phyloP scores from a whole-genome alignment of 1,140 invertebrate genomes.

The Drosophila albomicans region DNA sequence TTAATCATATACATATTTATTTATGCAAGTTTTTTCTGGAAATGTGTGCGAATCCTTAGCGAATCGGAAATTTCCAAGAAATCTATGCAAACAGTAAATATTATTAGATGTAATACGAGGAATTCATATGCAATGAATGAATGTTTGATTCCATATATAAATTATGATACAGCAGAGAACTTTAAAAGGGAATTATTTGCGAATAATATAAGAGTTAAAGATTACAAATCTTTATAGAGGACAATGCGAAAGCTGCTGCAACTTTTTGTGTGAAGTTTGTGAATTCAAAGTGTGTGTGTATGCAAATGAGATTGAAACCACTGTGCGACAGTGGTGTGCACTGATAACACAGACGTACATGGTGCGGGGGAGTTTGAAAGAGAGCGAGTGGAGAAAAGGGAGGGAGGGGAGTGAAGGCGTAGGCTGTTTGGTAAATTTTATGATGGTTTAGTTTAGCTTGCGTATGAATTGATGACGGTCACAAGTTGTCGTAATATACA shows the following conservation, averaged over 20 bases:
- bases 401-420: not conserved
- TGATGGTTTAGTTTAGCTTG: constrained; percentile 20
- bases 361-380: not conserved
- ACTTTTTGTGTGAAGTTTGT: not conserved
- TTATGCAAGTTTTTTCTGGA: too few species aligned
- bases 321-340: constrained; percentile 18
- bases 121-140: too few species aligned
- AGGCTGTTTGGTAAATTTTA: constrained; percentile 15
- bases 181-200: not conserved
- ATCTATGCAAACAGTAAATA: too few species aligned
- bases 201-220: not conserved
- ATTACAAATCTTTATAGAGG: not conserved
- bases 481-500: constrained; percentile 39
- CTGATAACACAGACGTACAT: constrained; percentile 14
- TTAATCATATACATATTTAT: too few species aligned
- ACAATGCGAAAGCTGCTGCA: not conserved
- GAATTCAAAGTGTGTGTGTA: constrained; percentile 11
- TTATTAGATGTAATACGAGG: too few species aligned
- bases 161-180: too few species aligned
- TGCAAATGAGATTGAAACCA: constrained; percentile 30
- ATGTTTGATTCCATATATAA: too few species aligned
- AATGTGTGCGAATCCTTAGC: too few species aligned
- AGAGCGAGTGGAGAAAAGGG: too few species aligned
- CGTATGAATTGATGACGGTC: constrained; percentile 47
- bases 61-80: too few species aligned